Conservation (phyloP, 2,888 invertebrate species). For the Morpho deidamia region DNA sequence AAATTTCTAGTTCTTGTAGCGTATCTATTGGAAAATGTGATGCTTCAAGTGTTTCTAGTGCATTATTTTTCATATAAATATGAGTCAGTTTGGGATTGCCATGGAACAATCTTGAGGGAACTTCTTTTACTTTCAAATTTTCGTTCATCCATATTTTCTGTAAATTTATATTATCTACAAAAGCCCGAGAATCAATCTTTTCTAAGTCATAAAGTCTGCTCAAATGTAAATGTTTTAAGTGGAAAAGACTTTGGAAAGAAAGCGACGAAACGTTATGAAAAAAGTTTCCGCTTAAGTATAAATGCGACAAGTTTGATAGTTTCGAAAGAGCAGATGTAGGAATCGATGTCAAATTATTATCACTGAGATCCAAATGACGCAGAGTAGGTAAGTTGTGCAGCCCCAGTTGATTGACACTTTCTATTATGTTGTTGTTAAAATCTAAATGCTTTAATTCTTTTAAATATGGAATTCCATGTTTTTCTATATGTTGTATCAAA, state of each 20-base stretch:
- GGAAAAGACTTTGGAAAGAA: slow-evolving; percentile 90
- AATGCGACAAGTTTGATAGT: slow-evolving; percentile 85
- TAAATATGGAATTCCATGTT: slow-evolving; percentile 84
- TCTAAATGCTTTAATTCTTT: slow-evolving; percentile 84
- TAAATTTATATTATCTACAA: slow-evolving; percentile 90
- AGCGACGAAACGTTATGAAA: slow-evolving; percentile 84
- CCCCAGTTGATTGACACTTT: slow-evolving; percentile 83
- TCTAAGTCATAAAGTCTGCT: slow-evolving; percentile 82
- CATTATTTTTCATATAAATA: slow-evolving; percentile 87
- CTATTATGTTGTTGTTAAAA: slow-evolving; percentile 87
- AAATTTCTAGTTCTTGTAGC: slow-evolving; percentile 84
- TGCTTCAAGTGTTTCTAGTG: slow-evolving; percentile 85
- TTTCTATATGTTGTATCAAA: slow-evolving; percentile 84
- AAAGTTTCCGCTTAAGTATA: slow-evolving; percentile 89
- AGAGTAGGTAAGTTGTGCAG: slow-evolving; percentile 86
- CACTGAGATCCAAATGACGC: slow-evolving; percentile 85
- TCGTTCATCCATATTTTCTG: slow-evolving; percentile 88
- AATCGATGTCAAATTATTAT: slow-evolving; percentile 88
- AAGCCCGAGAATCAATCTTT: slow-evolving; percentile 86
- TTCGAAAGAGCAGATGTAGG: slow-evolving; percentile 88
- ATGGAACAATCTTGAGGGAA: slow-evolving; percentile 91
- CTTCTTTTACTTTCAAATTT: slow-evolving; percentile 83
- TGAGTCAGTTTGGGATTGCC: slow-evolving; percentile 88
- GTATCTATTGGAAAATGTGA: slow-evolving; percentile 91
- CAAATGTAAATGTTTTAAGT: slow-evolving; percentile 85